A percentile compares a stretch with the other conserved stretches of the same genome.
These are phyloP conservation scores for Galemys pyrenaicus DNA, from an alignment of 2,113 vertebrate species.

Conservation along the genomic window DNA sequence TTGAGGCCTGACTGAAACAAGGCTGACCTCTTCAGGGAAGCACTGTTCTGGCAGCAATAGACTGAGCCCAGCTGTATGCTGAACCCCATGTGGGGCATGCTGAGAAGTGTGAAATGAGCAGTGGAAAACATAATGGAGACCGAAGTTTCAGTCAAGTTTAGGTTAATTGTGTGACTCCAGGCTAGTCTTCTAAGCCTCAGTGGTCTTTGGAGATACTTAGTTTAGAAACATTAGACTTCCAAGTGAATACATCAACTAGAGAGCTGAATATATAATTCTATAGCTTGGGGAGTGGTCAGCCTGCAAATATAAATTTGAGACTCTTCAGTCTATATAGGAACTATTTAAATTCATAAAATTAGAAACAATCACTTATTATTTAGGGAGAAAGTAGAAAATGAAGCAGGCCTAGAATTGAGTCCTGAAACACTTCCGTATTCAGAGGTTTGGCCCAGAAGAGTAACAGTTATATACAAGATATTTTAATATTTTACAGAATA, in stretches of 20 bases:
- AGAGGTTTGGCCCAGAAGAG: not conserved
- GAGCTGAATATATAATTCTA: not conserved
- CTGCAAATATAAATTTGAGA: conserved; percentile 1
- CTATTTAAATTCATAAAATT: not conserved
- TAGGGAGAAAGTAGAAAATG: not conserved
- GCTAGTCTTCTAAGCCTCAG: not conserved
- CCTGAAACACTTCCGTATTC: not conserved
- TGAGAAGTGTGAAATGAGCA: not conserved
- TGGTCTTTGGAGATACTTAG: not conserved
- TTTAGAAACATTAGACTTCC: not conserved
- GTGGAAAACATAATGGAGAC: not conserved
- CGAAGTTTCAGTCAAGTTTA: not conserved
- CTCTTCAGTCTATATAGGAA: not conserved
- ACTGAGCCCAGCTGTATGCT: not conserved
- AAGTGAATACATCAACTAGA: not conserved
- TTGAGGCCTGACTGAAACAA: not conserved
- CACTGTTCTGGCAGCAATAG: not conserved
- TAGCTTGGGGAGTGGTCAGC: not conserved
- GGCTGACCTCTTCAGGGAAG: not conserved
- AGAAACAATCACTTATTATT: not conserved
- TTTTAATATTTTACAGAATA: not conserved
- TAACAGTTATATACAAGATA: not conserved
- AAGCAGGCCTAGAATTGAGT: not conserved
- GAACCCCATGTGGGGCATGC: not conserved
- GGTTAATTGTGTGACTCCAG: not conserved